Evolutionary conservation across 2,888 invertebrate genomes (phyloP).

Genomic region (Machimus atricapillus): DNA sequence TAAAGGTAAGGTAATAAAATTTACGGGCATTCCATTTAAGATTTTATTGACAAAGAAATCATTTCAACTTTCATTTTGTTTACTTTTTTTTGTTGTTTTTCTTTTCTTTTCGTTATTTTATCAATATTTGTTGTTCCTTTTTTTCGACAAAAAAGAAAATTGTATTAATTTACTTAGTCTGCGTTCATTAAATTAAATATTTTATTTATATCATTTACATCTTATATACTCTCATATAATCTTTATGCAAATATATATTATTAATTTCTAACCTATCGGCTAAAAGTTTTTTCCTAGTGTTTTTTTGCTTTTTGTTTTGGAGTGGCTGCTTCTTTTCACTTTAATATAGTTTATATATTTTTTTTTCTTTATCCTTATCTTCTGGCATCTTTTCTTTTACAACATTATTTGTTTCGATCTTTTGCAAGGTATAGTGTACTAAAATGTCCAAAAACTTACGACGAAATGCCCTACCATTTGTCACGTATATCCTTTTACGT

Average conservation of each 20-base stretch:
- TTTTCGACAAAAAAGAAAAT: slow-evolving; percentile 41
- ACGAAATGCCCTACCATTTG: background rate
- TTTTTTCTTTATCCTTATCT: background rate
- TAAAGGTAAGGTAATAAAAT: slow-evolving; percentile 10
- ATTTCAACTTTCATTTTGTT: slow-evolving; percentile 39
- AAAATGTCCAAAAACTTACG: background rate
- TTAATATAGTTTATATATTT: background rate
- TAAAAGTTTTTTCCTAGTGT: slow-evolving; percentile 33
- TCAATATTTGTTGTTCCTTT: slow-evolving; percentile 34
- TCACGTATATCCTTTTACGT: slow-evolving; percentile 8
- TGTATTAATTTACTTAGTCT: slow-evolving; percentile 39
- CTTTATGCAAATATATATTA: slow-evolving; percentile 41
- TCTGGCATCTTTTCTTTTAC: background rate
- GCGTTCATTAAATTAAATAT: slow-evolving; percentile 43
- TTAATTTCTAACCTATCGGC: slow-evolving; percentile 35
- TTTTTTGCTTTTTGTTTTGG: slow-evolving; percentile 2
- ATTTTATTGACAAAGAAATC: slow-evolving; percentile 46
- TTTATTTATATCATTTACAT: slow-evolving; percentile 46
- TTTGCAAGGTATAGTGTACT: slow-evolving; percentile 15
- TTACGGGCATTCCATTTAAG: slow-evolving; percentile 34
- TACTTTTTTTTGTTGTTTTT: slow-evolving; percentile 26
- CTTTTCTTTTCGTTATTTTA: slow-evolving; percentile 6
- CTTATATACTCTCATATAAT: slow-evolving; percentile 39
- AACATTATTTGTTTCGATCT: background rate
- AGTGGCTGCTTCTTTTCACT: slow-evolving; percentile 15